Conservation (phyloP, 2,797 vertebrate genomes). For the Tamandua tetradactyla region DNA sequence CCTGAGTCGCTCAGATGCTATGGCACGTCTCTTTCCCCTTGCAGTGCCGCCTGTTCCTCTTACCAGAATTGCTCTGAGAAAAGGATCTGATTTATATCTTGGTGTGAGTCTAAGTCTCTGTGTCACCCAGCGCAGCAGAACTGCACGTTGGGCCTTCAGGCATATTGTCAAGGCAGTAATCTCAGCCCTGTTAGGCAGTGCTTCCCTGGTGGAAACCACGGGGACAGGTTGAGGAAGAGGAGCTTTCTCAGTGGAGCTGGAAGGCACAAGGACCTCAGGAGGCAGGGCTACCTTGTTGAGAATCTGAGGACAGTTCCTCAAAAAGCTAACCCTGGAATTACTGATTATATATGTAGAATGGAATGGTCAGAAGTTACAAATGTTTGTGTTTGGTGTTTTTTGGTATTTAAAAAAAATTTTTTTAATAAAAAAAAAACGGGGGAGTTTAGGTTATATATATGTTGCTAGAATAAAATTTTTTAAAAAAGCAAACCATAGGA, state of each 20-base stretch:
- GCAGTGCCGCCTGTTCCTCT: not conserved
- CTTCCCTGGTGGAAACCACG: not conserved
- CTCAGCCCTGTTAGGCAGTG: not conserved
- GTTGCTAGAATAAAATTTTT: too few relatives aligned
- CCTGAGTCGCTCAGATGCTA: not conserved
- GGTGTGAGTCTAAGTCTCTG: not conserved
- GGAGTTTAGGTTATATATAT: too few relatives aligned
- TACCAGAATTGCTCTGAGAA: not conserved
- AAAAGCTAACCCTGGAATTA: too few relatives aligned
- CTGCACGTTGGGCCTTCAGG: not conserved
- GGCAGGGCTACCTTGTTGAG: not conserved
- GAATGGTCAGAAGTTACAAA: too few relatives aligned
- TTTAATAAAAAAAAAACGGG: too few relatives aligned
- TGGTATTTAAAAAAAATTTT: too few relatives aligned
- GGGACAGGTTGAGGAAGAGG: not conserved
- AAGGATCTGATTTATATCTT: not conserved
- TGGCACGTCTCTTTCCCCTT: not conserved
- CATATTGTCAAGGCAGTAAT: not conserved
- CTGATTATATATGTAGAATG: too few relatives aligned
- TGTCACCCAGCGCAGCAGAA: not conserved
- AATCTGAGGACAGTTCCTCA: not conserved
- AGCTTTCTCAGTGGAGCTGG: not conserved
- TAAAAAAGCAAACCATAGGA: too few relatives aligned
- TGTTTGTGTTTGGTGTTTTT: too few relatives aligned
- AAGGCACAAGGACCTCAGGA: not conserved